Evolutionary conservation across 2,888 invertebrate genomes (phyloP), one percentile per base, ranked within the genome.

Genomic region (Adineta ricciae): DNA sequence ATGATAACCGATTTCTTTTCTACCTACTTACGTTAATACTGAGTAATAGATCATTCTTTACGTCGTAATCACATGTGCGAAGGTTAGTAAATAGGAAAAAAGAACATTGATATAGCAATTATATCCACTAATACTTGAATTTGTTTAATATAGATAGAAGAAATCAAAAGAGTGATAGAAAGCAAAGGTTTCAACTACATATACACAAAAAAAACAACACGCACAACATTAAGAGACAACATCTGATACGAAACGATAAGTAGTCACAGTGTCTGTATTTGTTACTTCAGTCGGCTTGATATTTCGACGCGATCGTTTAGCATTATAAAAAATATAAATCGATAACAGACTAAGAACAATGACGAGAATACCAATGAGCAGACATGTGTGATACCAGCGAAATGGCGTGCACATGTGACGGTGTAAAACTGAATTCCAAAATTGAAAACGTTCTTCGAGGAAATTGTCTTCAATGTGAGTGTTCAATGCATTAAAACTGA

Each of bases 231-330:
- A 64, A 32, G 64, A 64, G 64, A 64, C 64, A 64, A 64, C 64
- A 64, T 16, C 32, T 4, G 78, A 32, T n/a, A 21, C 4, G 41
- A 78, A 78, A 38, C 3, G 78, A 41, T 78, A 78, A 41, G 78
- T 78, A 78, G 78, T 41, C 41, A 78, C 41, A 78, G 41, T 8
- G 8, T 78, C 64, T 19, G 16, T 64, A 64, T 64, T 78, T 24
- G 38, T 78, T 78, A n/a, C 36, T 9, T 78, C 78, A 3, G 78
- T 78, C n/a, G 78, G 78, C 41, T 78, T 41, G 2, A 78, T 78
- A 78, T 78, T 78, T 78, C 78, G 78, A n/a, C 78, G 38, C 41
- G 78, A 78, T 41, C 78, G 41, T 78, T 41, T 78, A n/a, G 78
- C 41, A 78, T 78, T 78, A 78, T 78, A 78, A 41, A 78, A 78